Evolutionary conservation across 2,888 invertebrate species (phyloP).

Genomic region (Melieria picta): DNA sequence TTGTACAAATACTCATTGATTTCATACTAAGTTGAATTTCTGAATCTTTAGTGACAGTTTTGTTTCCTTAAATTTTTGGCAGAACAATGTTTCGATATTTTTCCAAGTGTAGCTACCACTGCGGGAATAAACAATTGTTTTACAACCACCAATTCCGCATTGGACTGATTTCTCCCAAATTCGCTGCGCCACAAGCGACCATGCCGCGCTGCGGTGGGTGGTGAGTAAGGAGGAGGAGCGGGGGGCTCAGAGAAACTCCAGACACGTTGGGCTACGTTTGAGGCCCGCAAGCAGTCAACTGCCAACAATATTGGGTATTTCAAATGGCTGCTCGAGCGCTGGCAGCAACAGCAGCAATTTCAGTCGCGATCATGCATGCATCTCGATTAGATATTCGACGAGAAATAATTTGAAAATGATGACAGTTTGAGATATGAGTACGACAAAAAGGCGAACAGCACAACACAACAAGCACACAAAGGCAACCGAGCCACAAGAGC

Average conservation of each 20-base stretch:
- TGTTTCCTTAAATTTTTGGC: too few relatives aligned
- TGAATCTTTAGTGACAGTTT: too few relatives aligned
- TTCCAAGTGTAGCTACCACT: too few relatives aligned
- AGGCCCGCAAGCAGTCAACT: too few relatives aligned
- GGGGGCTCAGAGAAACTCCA: too few relatives aligned
- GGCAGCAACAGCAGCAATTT: conserved; percentile 54
- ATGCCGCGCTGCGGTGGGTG: neutral
- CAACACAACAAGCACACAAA: conserved; percentile 29
- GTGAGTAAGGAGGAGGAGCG: too few relatives aligned
- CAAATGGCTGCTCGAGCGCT: conserved; percentile 7
- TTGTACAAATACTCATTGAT: too few relatives aligned
- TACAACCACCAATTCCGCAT: conserved; percentile 32
- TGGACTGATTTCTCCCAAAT: conserved; percentile 40
- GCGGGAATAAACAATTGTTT: conserved; percentile 37
- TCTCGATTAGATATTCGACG: conserved; percentile 67
- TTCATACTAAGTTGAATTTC: too few relatives aligned
- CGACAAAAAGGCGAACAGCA: conserved; percentile 40
- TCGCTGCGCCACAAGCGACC: neutral
- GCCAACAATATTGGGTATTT: conserved; percentile 18
- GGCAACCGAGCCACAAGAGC: neutral
- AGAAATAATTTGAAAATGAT: conserved; percentile 68
- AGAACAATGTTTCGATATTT: too few relatives aligned
- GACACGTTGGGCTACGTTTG: too few relatives aligned
- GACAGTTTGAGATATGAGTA: conserved; percentile 64
- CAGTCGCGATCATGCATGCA: conserved; percentile 66